phyloP scores from a whole-genome alignment of 2,888 invertebrate genomes.

The Chrysina gloriosa region DNA sequence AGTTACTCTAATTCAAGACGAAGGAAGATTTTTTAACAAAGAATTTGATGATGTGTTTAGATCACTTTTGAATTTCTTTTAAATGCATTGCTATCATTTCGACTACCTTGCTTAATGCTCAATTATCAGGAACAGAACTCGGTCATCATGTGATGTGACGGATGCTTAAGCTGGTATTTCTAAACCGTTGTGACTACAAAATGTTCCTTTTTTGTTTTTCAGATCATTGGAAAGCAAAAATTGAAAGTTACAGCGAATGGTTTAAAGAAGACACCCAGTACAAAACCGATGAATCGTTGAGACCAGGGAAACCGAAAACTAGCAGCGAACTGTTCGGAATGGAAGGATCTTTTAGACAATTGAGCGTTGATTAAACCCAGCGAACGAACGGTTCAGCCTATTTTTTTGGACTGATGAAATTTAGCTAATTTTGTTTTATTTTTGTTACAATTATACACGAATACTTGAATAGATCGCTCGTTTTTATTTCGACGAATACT shows the following conservation, averaged over 20 bases:
- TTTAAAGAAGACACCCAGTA: slow-evolving; percentile 67
- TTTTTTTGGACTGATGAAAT: slow-evolving; percentile 6
- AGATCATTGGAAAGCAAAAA: slow-evolving; percentile 68
- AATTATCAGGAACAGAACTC: too few species aligned
- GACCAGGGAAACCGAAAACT: slow-evolving; percentile 68
- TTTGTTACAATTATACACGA: not conserved
- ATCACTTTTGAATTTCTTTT: too few species aligned
- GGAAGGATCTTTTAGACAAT: slow-evolving; percentile 57
- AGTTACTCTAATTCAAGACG: too few species aligned
- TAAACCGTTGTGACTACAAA: too few species aligned
- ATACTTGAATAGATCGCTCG: slow-evolving; percentile 15
- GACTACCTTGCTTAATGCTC: too few species aligned
- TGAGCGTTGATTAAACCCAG: slow-evolving; percentile 45
- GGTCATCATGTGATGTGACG: too few species aligned
- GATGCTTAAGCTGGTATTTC: too few species aligned
- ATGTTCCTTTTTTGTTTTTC: slow-evolving; percentile 29
- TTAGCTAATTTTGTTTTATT: slow-evolving; percentile 15
- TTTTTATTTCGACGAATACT: not conserved
- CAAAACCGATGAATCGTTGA: slow-evolving; percentile 67
- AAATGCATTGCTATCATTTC: too few species aligned
- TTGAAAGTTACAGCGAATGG: slow-evolving; percentile 67
- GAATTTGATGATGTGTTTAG: too few species aligned
- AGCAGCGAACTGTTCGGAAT: slow-evolving; percentile 68
- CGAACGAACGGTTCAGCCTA: not conserved
- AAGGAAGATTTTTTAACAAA: too few species aligned